A percentile compares a stretch with the other conserved stretches of the same genome.
These are phyloP conservation scores for Genyomyrus donnyi DNA, from an alignment of 2,113 vertebrate genomes.

Conservation along the genomic window DNA sequence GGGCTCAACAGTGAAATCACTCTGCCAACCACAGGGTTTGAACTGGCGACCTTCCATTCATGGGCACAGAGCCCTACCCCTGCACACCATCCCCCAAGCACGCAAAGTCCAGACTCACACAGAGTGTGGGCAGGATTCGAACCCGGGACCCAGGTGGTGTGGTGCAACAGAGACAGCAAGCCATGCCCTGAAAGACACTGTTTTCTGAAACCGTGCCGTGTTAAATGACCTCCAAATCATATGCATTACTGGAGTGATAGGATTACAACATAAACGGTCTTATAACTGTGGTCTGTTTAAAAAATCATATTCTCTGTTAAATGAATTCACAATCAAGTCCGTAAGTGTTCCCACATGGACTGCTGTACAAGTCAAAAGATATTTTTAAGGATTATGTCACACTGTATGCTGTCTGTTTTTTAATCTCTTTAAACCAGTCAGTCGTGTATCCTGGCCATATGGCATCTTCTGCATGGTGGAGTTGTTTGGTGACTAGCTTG, in stretches of 20 bases:
- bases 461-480: neutral
- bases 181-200: neutral
- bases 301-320: neutral
- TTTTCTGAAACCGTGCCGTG: neutral
- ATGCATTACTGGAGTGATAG: neutral
- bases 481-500: neutral
- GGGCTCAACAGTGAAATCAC: neutral
- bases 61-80: neutral
- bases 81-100: neutral
- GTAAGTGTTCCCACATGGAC: neutral
- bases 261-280: neutral
- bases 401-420: slow-evolving; percentile 1
- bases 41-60: neutral
- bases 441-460: slow-evolving; percentile 13
- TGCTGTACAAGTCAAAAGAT: neutral
- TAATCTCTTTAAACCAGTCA: slow-evolving; percentile 11
- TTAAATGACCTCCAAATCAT: neutral
- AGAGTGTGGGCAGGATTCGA: neutral
- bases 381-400: neutral
- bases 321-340: neutral
- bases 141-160: neutral
- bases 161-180: neutral
- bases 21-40: neutral
- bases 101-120: neutral
- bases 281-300: neutral